Percentiles rank a stretch among this genome's conserved stretches.
Conservation (phyloP, 2,888 invertebrate species). For the Cactoblastis cactorum region DNA sequence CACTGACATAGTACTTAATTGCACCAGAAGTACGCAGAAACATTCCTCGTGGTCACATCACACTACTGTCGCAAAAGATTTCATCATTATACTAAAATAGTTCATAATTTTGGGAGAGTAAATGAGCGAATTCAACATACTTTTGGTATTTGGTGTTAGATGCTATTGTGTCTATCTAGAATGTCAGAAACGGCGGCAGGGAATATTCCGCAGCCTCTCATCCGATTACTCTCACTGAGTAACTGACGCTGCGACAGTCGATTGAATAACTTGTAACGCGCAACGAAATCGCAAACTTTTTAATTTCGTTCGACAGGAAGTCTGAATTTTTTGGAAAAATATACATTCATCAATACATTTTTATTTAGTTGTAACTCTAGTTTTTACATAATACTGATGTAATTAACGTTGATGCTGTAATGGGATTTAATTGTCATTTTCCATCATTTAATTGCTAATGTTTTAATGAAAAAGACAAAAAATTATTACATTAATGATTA, state of each 20-base stretch:
- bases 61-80: constrained; percentile 1
- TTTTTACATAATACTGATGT: background rate
- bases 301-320: background rate
- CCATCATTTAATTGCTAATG: background rate
- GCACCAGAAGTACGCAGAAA: constrained; percentile 23
- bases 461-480: too few species aligned
- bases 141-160: too few species aligned
- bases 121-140: background rate
- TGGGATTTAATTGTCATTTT: background rate
- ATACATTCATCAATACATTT: background rate
- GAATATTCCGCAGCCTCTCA: background rate
- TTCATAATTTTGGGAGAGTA: background rate
- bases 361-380: background rate
- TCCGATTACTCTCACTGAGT: background rate
- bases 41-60: constrained; percentile 31
- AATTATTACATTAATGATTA: too few species aligned
- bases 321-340: background rate
- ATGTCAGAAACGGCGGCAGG: background rate
- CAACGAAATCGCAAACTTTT: background rate
- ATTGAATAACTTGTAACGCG: background rate
- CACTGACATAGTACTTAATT: constrained; percentile 23
- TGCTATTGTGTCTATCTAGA: too few species aligned
- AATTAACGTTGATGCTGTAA: background rate
- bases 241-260: background rate
- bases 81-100: background rate